Conservation (phyloP, 2,113 vertebrate species). For the Pygathrix nemaeus region DNA sequence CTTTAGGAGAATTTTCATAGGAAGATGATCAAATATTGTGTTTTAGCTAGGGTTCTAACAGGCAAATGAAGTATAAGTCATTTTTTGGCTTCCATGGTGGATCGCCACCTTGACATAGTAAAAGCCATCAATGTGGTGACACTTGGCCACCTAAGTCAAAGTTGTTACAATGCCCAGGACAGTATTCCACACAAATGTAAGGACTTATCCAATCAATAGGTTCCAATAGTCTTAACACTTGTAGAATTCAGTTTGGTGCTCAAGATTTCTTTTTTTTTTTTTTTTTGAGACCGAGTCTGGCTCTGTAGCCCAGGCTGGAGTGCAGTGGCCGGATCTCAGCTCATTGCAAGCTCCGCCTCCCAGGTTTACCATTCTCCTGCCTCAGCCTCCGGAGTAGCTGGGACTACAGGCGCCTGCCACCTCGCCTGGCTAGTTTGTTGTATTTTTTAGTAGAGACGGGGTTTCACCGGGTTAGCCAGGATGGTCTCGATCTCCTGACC, state of each 20-base stretch:
- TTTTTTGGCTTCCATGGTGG: not conserved
- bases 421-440: too few species aligned
- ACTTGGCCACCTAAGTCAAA: not conserved
- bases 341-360: too few species aligned
- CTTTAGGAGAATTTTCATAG: not conserved
- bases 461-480: too few species aligned
- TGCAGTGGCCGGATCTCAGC: too few species aligned
- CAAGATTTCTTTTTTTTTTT: not conserved
- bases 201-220: not conserved
- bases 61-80: not conserved
- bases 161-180: not conserved
- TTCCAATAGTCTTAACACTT: not conserved
- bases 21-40: not conserved
- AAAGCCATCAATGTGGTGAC: not conserved
- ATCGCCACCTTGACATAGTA: not conserved
- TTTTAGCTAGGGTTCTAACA: not conserved
- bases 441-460: too few species aligned
- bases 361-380: too few species aligned
- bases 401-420: too few species aligned
- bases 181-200: not conserved
- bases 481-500: too few species aligned
- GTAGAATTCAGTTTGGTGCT: not conserved
- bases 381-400: too few species aligned
- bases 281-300: too few species aligned
- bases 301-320: too few species aligned